Base-by-base conservation (phyloP, 2,888 invertebrate species). In the Notodonta dromedarius region DNA sequence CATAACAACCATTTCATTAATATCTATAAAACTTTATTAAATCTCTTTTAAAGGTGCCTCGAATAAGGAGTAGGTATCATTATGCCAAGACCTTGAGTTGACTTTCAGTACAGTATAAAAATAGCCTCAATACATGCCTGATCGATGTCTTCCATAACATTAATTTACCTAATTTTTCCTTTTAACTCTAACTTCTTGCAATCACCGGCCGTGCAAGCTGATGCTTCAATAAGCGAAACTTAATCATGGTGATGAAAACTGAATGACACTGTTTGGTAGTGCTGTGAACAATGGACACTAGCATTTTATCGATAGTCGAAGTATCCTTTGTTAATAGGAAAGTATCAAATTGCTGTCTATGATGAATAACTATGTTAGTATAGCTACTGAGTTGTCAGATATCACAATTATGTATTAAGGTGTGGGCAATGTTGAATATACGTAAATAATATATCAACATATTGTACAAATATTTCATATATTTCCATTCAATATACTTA, bases 221-320 rank as follows among this genome's bases (percentile, higher is more conserved):
- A 82, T 81, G 75, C 80, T 81, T 79, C 82, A 83, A 84, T 85
- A 83, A 79, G 76, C 74, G 69, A 79, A 80, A 80, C 78, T 79
- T 84, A 83, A 80, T 81, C 76, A 79, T 74, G 75, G 72, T 74
- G 74, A 82, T 85, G 82, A 85, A 83, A 83, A 82, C 79, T 75
- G 79, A 85, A 84, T 85, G 85, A 85, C 84, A 85, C 67, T 73
- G 69, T 79, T 75, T 74, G 66, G 51, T 82, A 84, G 84, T 81
- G 82, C 56, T 70, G 85, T 9, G 53, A 63, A 69, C 57, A 73
- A 66, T 61, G 11, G n/a, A 53, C 60, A 65, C 66, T 75, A 59
- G 71, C 66, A 60, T 66, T 71, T 71, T 78, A 77, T 82, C 81
- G 81, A 81, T 66, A 71, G 59, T 46, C 0, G 46, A 46, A 46